Evolutionary conservation across 2,113 vertebrate genomes (phyloP).

Genomic region (Dolichallabes microphthalmus): DNA sequence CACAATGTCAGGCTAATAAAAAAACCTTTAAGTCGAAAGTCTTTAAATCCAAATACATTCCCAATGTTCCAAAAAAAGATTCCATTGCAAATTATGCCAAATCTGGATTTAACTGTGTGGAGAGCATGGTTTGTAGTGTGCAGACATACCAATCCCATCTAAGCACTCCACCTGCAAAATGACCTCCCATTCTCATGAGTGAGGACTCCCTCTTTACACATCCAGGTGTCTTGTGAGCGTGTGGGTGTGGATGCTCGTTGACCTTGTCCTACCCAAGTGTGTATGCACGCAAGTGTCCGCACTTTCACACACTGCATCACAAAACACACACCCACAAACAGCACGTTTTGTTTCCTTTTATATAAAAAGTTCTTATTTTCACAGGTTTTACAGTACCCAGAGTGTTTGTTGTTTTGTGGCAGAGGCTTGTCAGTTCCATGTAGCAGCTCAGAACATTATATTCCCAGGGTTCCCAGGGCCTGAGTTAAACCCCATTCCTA

Average conservation of each 20-base stretch:
- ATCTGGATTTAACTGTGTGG: constrained; percentile 34
- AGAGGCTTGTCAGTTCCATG: constrained; percentile 47
- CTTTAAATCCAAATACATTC: constrained; percentile 46
- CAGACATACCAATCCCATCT: constrained; percentile 16
- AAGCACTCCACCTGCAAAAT: constrained; percentile 41
- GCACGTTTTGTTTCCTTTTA: constrained; percentile 42
- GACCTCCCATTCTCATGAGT: constrained; percentile 35
- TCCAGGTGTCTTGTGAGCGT: constrained; percentile 42
- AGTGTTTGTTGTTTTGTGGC: constrained; percentile 35
- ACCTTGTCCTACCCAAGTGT: constrained; percentile 38
- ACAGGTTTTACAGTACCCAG: constrained; percentile 48
- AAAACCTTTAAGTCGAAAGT: constrained; percentile 3
- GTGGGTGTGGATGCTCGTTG: constrained; percentile 24
- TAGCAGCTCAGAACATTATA: constrained; percentile 98
- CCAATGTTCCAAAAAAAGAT: constrained; percentile 39
- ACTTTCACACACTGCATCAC: constrained; percentile 35
- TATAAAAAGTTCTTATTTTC: constrained; percentile 44
- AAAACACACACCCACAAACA: constrained; percentile 25
- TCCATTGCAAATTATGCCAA: constrained; percentile 38
- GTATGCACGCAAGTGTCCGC: constrained; percentile 39
- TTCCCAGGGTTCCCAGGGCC: constrained; percentile 94
- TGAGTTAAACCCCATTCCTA: constrained; percentile 98
- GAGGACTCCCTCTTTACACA: constrained; percentile 48
- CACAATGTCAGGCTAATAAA: constrained; percentile 39
- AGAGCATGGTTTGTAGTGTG: constrained; percentile 42